Base-by-base conservation (phyloP, 30 jellyfish, hydroid and myxozoan species). In the Clytia hemisphaerica region DNA sequence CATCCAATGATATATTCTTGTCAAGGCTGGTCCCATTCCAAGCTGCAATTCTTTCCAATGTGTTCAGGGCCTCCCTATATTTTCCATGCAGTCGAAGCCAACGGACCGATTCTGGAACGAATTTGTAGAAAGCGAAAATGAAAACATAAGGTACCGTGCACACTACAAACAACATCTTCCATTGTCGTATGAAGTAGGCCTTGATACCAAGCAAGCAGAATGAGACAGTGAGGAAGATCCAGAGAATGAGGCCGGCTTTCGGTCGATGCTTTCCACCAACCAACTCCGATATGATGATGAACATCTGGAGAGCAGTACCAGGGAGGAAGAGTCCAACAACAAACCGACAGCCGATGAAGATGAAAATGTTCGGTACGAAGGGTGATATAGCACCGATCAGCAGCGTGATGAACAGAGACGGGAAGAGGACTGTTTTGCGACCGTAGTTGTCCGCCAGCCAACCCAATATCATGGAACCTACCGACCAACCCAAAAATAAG, bases 261-360 rank as follows among this genome's bases (percentile, higher is more conserved):
- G 96, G 96, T 3, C 96, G 89, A 59, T 75, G 57, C 54, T 73
- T 72, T 46, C 84, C 79, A 59, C 96, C 96, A 2, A 78, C 96
- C 45, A 71, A 38, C 49, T 86, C 96, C 4, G 91, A 55, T 16
- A 67, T 36, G 47, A 86, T 34, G 40, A 86, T 79, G 66, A 86
- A 71, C 74, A 74, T 61, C 58, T 71, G 96, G 4, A 78, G 78
- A 21, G 57, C 6, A 25, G 53, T 70, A 28, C 93, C 96, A 29
- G 96, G 92, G 0, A 63, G 24, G 88, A 86, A 78, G 65, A 86
- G 65, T 37, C 96, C 96, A 48, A 71, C 72, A 38, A 86, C 1
- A n/a, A 73, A 45, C 2, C 96, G 67, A 0, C 73, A 15, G 6
- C 64, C 45, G 16, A 81, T 44, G 74, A 71, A 77, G 58, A 47